Evolutionary conservation across 2,113 vertebrate genomes (phyloP).

Genomic region (Morone saxatilis): DNA sequence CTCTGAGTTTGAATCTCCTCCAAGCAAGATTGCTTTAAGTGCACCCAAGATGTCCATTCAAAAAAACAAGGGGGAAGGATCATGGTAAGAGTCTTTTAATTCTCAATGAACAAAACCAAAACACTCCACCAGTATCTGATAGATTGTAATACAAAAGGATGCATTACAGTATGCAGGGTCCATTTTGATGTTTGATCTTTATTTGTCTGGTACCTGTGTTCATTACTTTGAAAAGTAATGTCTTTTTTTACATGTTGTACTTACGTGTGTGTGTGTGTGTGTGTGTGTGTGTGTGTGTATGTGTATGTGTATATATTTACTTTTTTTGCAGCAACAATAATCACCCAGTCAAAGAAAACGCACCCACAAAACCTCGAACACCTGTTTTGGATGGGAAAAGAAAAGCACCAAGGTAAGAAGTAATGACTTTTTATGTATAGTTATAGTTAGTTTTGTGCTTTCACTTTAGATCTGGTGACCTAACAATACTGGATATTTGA

Average conservation of each 20-base stretch:
- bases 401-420: slow-evolving; percentile 27
- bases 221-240: not conserved
- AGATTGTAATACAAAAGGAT: not conserved
- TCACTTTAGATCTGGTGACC: not conserved
- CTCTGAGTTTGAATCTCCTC: slow-evolving; percentile 55
- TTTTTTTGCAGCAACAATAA: slow-evolving; percentile 31
- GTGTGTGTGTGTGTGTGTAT: not conserved
- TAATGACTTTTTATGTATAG: not conserved
- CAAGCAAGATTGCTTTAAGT: slow-evolving; percentile 36
- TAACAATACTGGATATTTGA: not conserved
- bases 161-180: not conserved
- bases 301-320: not conserved
- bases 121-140: not conserved
- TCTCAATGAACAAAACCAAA: not conserved
- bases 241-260: not conserved
- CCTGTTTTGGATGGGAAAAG: not conserved
- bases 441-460: not conserved
- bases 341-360: not conserved
- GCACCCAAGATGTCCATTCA: slow-evolving; percentile 22
- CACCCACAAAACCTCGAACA: not conserved
- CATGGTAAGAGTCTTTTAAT: slow-evolving; percentile 17
- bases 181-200: not conserved
- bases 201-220: not conserved
- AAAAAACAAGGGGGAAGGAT: slow-evolving; percentile 5
- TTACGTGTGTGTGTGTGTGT: not conserved